Base-by-base conservation (phyloP, 2,888 invertebrate genomes). In the Limnephilus rhombicus region DNA sequence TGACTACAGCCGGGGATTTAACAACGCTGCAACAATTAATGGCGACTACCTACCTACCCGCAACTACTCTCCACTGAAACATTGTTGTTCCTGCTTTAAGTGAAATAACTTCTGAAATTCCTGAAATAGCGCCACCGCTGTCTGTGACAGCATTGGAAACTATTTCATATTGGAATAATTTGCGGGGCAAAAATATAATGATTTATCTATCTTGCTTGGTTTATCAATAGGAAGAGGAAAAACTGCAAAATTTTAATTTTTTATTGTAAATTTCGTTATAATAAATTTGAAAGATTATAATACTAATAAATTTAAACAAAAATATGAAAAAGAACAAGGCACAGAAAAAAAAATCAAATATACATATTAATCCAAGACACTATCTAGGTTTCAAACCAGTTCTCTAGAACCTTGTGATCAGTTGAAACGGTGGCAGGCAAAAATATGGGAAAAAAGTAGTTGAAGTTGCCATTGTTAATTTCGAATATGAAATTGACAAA, bases 21-120 rank as follows among this genome's bases (percentile, higher is more conserved):
- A 91, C 91, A 83, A 85, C 89, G 82, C 82, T 89, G 85, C n/a
- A 91, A 80, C 86, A 86, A 86, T 45, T 86, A 86, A 86, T 86
- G 86, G 86, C 41, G 11, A 45, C 86, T 45, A 9, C 41, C 18
- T 53, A 53, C 15, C 41, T 41, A 41, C 45, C 45, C 9, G 5
- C 41, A 41, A 45, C 45, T 18, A 68, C 68, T 24, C 7, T 24
- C n/a, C 68, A 24, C 24, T 68, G 9, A 68, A 68, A 68, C 68
- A n/a, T 45, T 86, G 83, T 86, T 45, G 45, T 41, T 86, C 37
- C 86, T 24, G n/a, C 68, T 68, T 24, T 9, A 68, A 45, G 86
- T 15, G 86, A 45, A 86, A 86, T 86, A 86, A 86, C 86, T 86
- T 45, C 86, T 49, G 86, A 86, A 86, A 49, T 86, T 86, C 86